Evolutionary conservation across 2,797 vertebrate genomes (phyloP).

Genomic region (Bradypus variegatus): DNA sequence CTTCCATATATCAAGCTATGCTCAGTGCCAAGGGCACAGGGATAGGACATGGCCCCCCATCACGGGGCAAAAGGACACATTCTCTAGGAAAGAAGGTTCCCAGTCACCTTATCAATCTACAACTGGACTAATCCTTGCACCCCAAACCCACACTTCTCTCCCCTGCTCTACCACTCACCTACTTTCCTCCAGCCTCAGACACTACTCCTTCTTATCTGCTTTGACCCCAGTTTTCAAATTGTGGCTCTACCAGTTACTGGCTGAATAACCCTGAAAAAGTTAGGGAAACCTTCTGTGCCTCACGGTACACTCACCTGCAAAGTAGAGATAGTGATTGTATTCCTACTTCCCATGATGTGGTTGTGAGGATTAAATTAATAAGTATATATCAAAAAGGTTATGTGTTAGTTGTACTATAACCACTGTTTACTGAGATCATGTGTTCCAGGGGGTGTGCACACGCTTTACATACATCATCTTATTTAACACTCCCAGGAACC

Average conservation of each 20-base stretch:
- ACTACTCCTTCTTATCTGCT: not conserved
- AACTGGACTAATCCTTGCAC: not conserved
- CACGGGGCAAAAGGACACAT: not conserved
- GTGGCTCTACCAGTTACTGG: not conserved
- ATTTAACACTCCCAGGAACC: not conserved
- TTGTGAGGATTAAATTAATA: not conserved
- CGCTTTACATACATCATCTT: not conserved
- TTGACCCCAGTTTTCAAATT: not conserved
- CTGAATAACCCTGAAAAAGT: not conserved
- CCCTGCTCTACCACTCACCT: not conserved
- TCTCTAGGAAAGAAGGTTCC: not conserved
- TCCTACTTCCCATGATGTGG: not conserved
- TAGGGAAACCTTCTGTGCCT: not conserved
- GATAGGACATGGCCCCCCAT: not conserved
- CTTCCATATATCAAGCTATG: not conserved
- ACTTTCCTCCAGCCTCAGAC: not conserved
- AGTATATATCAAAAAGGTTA: not conserved
- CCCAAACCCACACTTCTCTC: not conserved
- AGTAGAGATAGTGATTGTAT: not conserved
- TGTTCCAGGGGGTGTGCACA: not conserved
- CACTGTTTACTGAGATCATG: not conserved
- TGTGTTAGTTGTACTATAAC: not conserved
- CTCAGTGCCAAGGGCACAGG: not conserved
- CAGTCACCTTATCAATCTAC: not conserved
- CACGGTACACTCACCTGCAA: not conserved